Percentiles rank a stretch among this genome's conserved stretches.
Conservation (phyloP, 2,797 vertebrate species). For the Synaphobranchus kaupii region DNA sequence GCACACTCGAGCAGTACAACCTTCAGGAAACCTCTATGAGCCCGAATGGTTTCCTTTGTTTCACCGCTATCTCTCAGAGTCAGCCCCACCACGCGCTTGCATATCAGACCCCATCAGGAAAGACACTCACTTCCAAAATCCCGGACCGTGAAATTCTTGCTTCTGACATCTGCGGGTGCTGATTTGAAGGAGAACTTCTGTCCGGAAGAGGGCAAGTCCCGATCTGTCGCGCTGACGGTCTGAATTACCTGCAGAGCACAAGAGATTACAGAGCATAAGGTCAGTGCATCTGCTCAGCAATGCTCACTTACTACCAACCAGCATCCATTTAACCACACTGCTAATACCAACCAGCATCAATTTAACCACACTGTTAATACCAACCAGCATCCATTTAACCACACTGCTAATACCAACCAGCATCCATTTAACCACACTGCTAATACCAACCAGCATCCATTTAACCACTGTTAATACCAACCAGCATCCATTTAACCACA, state of each 20-base stretch:
- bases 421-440: too few species aligned
- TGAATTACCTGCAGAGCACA: slow-evolving; percentile 86
- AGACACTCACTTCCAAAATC: slow-evolving; percentile 91
- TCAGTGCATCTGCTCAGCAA: neutral
- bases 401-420: too few species aligned
- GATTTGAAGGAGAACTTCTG: slow-evolving; percentile 91
- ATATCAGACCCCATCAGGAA: neutral
- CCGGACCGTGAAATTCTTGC: slow-evolving; percentile 92
- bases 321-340: neutral
- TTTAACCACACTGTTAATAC: too few species aligned
- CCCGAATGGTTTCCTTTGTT: neutral
- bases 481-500: too few species aligned
- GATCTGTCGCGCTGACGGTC: slow-evolving; percentile 84
- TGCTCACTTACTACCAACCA: neutral
- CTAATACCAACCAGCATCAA: too few species aligned
- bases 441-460: too few species aligned
- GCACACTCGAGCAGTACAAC: neutral
- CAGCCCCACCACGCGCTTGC: neutral
- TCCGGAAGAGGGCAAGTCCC: slow-evolving; percentile 85
- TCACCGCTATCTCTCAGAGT: neutral
- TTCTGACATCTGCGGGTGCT: slow-evolving; percentile 81
- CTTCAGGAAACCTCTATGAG: neutral
- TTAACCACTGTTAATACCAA: too few species aligned
- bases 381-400: too few species aligned
- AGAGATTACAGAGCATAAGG: neutral